Conservation (phyloP, 2,113 vertebrate genomes). For the Brachionichthys hirsutus region DNA sequence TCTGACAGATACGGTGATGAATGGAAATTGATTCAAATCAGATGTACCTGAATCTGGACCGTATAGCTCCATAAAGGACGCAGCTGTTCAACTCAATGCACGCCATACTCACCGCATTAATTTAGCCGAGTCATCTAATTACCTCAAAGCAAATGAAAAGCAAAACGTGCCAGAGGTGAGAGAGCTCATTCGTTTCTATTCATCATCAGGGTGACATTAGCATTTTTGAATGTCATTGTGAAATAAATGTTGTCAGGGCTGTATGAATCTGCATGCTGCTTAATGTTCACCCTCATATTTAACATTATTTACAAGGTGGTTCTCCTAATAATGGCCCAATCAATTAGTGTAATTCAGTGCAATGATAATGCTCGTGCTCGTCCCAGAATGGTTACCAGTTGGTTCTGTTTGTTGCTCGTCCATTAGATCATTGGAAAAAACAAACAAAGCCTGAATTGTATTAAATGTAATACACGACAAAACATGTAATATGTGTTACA, state of each 20-base stretch:
- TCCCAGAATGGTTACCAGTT: background rate
- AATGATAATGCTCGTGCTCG: background rate
- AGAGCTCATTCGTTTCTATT: conserved; percentile 45
- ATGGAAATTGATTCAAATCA: conserved; percentile 4
- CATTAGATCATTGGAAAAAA: no score
- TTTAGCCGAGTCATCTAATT: conserved; percentile 27
- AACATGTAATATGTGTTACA: no score
- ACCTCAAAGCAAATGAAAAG: conserved; percentile 28
- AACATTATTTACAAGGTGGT: background rate
- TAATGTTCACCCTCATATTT: conserved; percentile 2
- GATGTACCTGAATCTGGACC: conserved; percentile 1
- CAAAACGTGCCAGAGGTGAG: conserved; percentile 43
- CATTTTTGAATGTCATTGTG: conserved; percentile 10
- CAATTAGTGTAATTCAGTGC: background rate
- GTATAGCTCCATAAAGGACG: conserved; percentile 3
- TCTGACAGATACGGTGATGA: background rate
- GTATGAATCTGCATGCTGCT: conserved; percentile 21
- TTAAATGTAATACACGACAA: no score
- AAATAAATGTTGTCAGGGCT: conserved; percentile 30
- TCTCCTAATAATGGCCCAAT: background rate
- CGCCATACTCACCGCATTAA: background rate
- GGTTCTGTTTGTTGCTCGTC: no score
- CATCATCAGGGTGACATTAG: conserved; percentile 23
- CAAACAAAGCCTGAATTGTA: no score
- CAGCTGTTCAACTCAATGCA: conserved; percentile 3